Evolutionary conservation across 2,888 invertebrate species (phyloP).

Genomic region (Spatulosminthurus flaviceps): DNA sequence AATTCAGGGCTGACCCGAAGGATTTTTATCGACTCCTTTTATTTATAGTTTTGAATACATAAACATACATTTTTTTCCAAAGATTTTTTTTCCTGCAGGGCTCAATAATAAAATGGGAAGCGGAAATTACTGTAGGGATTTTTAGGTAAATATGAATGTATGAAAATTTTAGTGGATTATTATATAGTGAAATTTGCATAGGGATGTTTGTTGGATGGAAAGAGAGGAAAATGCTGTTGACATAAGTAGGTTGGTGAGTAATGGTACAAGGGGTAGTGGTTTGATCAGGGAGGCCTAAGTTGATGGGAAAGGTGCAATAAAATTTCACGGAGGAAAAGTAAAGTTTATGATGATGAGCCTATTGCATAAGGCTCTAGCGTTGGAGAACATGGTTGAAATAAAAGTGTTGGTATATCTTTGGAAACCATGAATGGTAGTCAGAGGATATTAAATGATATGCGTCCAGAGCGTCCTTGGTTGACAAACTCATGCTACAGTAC

Average conservation of each 20-base stretch:
- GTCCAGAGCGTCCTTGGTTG: too few species aligned
- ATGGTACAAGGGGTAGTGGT: too few species aligned
- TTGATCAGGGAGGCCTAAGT: constrained; percentile 5
- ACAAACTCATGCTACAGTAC: too few species aligned
- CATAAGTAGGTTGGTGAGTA: background rate
- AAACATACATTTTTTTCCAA: too few species aligned
- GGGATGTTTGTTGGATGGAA: background rate
- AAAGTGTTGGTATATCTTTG: background rate
- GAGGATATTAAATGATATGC: too few species aligned
- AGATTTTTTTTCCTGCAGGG: too few species aligned
- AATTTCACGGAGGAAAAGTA: constrained; percentile 14
- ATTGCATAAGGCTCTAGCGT: background rate
- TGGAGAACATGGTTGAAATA: background rate
- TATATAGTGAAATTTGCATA: background rate
- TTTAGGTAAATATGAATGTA: too few species aligned
- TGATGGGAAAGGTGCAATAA: constrained; percentile 18
- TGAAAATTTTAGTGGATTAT: background rate
- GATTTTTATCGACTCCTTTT: too few species aligned
- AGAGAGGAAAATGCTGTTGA: background rate
- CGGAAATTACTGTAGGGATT: too few species aligned
- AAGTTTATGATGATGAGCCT: constrained; percentile 1
- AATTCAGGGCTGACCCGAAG: too few species aligned
- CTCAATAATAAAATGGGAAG: too few species aligned
- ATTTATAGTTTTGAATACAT: too few species aligned
- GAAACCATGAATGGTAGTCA: background rate